These are phyloP conservation scores for Corydoras sp. DNA, from an alignment of 2,113 vertebrate genomes.

Conservation along the genomic window DNA sequence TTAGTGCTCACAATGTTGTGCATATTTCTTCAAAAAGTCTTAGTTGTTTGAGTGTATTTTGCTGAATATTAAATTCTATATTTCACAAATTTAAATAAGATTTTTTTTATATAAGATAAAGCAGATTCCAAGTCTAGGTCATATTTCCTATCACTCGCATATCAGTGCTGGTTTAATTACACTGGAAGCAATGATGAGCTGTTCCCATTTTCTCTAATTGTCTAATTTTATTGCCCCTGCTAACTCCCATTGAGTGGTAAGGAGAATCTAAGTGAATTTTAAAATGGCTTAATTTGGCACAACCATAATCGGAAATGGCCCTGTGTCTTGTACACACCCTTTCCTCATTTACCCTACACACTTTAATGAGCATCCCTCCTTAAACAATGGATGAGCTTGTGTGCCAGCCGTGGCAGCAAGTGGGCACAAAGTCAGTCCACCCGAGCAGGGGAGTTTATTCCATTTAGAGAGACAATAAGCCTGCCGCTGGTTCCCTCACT, in stretches of 20 bases:
- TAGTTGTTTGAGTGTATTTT: too few relatives aligned
- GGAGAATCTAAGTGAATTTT: conserved; percentile 30
- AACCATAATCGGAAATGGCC: conserved; percentile 36
- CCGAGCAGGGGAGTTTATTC: conserved; percentile 48
- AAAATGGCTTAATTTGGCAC: conserved; percentile 25
- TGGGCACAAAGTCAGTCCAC: conserved; percentile 32
- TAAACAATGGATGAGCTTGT: conserved; percentile 43
- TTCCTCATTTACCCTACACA: conserved; percentile 36
- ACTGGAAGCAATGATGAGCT: too few relatives aligned
- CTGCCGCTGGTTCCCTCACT: conserved; percentile 26
- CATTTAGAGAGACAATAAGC: conserved; percentile 50
- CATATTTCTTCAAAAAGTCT: too few relatives aligned
- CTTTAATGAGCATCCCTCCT: conserved; percentile 41
- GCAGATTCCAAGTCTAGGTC: too few relatives aligned
- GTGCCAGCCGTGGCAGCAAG: conserved; percentile 26
- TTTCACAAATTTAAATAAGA: too few relatives aligned
- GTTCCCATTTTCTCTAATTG: conserved; percentile 11
- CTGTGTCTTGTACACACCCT: conserved; percentile 37
- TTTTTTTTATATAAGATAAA: too few relatives aligned
- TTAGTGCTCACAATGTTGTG: too few relatives aligned
- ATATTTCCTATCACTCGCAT: too few relatives aligned
- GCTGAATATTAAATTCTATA: too few relatives aligned
- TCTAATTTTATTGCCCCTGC: conserved; percentile 29
- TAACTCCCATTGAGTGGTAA: conserved; percentile 26
- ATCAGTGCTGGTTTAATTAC: too few relatives aligned